Evolutionary conservation across 1,140 invertebrate species (phyloP).

Genomic region (Aphaenogaster rudis): DNA sequence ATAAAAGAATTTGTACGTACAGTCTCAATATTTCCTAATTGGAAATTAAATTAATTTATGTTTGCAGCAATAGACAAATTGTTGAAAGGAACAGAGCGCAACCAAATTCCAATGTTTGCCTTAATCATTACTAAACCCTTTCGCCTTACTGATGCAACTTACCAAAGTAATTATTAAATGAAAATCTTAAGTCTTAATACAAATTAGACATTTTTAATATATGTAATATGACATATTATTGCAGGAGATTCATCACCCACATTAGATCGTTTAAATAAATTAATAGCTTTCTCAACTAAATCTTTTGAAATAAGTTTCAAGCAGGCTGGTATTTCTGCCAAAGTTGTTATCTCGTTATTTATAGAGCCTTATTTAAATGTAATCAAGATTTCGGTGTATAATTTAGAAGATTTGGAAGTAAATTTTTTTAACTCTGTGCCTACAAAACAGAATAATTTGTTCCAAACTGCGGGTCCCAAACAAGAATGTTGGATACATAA

Average conservation of each 20-base stretch:
- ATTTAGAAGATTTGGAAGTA: conserved; percentile 68
- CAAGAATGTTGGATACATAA: conserved; percentile 79
- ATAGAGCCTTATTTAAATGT: conserved; percentile 79
- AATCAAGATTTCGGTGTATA: conserved; percentile 69
- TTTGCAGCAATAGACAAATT: conserved; percentile 78
- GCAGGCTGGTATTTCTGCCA: conserved; percentile 69
- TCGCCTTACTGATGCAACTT: conserved; percentile 77
- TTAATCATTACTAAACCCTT: conserved; percentile 80
- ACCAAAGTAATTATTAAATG: conserved; percentile 71
- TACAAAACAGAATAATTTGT: conserved; percentile 77
- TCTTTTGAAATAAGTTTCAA: conserved; percentile 75
- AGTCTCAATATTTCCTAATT: conserved; percentile 1
- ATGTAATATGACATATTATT: conserved; percentile 25
- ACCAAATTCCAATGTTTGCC: conserved; percentile 83
- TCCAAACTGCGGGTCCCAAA: conserved; percentile 55
- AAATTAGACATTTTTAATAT: conserved; percentile 12
- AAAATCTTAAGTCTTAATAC: conserved; percentile 23
- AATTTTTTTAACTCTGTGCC: conserved; percentile 77
- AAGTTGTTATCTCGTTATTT: conserved; percentile 68
- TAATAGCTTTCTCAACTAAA: conserved; percentile 73
- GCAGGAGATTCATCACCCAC: conserved; percentile 63
- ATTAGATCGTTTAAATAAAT: conserved; percentile 68
- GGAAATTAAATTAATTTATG: conserved; percentile 63
- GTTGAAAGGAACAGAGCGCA: conserved; percentile 78
- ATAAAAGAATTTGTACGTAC: conserved; percentile 7